Percentiles rank a stretch among this genome's conserved stretches.
Evolutionary conservation across 2,797 vertebrate species (phyloP).

Genomic region (Nothura maculosa): DNA sequence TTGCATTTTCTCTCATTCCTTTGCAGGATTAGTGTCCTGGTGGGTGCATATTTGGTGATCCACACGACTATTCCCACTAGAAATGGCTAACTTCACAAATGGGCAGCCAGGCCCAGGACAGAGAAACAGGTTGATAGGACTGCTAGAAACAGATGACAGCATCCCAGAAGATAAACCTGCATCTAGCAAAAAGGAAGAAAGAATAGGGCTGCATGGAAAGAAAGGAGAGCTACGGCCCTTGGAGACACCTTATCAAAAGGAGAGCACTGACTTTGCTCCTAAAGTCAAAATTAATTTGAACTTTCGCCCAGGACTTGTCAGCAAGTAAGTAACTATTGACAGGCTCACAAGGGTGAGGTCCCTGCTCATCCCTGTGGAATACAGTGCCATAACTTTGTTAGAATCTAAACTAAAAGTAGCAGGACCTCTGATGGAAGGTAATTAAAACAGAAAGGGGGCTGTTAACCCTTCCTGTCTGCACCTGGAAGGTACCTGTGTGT

Average conservation of each 20-base stretch:
- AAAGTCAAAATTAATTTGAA: constrained; percentile 75
- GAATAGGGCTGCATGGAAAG: not conserved
- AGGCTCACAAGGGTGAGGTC: not conserved
- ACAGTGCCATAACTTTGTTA: not conserved
- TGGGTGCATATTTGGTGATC: not conserved
- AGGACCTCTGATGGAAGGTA: not conserved
- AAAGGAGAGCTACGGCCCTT: constrained; percentile 67
- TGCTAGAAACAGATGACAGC: constrained; percentile 75
- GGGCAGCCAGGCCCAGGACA: constrained; percentile 38
- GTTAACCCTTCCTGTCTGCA: not conserved
- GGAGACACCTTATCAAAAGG: constrained; percentile 77
- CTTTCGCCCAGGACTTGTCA: constrained; percentile 31
- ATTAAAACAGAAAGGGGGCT: not conserved
- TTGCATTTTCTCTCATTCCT: not conserved
- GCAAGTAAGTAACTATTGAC: constrained; percentile 71
- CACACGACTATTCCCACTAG: not conserved
- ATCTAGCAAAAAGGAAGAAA: not conserved
- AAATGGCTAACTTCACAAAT: constrained; percentile 61
- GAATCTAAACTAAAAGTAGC: not conserved
- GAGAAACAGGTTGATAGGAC: constrained; percentile 23
- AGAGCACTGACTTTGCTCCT: constrained; percentile 69
- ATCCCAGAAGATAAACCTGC: constrained; percentile 26
- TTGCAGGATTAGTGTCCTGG: constrained; percentile 1
- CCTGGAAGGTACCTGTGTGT: not conserved
- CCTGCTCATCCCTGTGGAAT: not conserved